phyloP scores from a whole-genome alignment of 1,140 invertebrate species.

The Saccostrea cuccullata region DNA sequence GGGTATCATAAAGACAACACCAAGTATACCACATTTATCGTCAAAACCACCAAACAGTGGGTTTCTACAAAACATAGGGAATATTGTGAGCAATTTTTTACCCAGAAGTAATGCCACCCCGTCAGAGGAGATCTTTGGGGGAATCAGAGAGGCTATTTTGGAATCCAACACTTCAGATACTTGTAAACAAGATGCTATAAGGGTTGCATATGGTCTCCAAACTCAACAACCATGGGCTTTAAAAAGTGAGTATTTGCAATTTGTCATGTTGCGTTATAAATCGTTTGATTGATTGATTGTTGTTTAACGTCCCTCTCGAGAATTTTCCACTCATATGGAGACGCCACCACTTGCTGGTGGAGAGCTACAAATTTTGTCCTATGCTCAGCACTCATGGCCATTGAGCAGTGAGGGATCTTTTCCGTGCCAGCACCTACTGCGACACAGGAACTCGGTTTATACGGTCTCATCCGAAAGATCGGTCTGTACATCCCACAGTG shows the following conservation, averaged over 20 bases:
- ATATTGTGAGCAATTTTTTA: not conserved
- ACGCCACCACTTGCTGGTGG: too few species aligned
- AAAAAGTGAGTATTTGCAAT: not conserved
- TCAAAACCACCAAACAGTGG: not conserved
- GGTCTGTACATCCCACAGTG: too few species aligned
- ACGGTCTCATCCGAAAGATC: too few species aligned
- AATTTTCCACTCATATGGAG: too few species aligned
- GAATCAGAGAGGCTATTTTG: not conserved
- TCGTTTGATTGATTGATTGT: too few species aligned
- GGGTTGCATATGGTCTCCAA: not conserved
- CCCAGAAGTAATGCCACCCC: not conserved
- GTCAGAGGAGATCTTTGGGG: not conserved
- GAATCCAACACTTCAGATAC: not conserved
- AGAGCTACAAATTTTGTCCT: too few species aligned
- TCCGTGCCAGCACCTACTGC: too few species aligned
- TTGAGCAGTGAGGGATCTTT: too few species aligned
- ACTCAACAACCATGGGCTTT: slow-evolving; percentile 31
- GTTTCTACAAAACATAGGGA: not conserved
- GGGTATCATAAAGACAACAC: not conserved
- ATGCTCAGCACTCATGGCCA: too few species aligned
- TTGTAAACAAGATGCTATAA: slow-evolving; percentile 9
- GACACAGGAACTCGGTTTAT: too few species aligned
- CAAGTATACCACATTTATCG: not conserved
- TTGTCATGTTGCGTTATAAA: not conserved
- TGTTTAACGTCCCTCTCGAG: too few species aligned